These are phyloP conservation scores for Vicugna pacos DNA, from an alignment of 2,113 vertebrate genomes.

Conservation along the genomic window DNA sequence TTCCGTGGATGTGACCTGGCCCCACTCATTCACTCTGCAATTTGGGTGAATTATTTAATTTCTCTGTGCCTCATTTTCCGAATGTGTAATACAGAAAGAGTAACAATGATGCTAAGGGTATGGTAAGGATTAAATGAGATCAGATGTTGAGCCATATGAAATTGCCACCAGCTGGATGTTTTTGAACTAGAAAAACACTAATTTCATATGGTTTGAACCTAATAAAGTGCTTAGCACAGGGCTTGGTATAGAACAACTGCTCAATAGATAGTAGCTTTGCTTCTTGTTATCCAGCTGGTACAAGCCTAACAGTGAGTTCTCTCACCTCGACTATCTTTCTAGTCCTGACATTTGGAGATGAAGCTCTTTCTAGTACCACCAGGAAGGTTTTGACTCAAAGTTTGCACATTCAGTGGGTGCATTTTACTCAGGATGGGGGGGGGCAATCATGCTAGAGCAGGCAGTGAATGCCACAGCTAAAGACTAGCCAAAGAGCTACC, in stretches of 20 bases:
- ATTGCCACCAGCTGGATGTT: not conserved
- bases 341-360: not conserved
- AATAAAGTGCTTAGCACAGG: not conserved
- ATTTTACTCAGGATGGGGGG: not conserved
- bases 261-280: not conserved
- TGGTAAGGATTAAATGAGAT: not conserved
- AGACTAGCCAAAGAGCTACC: not conserved
- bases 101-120: not conserved
- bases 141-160: not conserved
- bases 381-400: conserved; percentile 32
- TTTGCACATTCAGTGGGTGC: not conserved
- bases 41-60: conserved; percentile 10
- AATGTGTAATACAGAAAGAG: not conserved
- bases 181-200: not conserved
- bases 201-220: not conserved
- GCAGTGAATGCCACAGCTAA: not conserved
- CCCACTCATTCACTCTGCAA: not conserved
- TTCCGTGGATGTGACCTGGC: not conserved
- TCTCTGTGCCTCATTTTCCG: conserved; percentile 5
- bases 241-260: not conserved
- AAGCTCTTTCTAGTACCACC: not conserved
- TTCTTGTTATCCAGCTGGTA: not conserved
- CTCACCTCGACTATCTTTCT: not conserved
- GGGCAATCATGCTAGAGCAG: not conserved
- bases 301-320: not conserved